Percentiles rank a stretch among this genome's conserved stretches.
These are phyloP conservation scores for Cyprinodon diabolis DNA, from an alignment of 2,797 vertebrate genomes.

Conservation along the genomic window DNA sequence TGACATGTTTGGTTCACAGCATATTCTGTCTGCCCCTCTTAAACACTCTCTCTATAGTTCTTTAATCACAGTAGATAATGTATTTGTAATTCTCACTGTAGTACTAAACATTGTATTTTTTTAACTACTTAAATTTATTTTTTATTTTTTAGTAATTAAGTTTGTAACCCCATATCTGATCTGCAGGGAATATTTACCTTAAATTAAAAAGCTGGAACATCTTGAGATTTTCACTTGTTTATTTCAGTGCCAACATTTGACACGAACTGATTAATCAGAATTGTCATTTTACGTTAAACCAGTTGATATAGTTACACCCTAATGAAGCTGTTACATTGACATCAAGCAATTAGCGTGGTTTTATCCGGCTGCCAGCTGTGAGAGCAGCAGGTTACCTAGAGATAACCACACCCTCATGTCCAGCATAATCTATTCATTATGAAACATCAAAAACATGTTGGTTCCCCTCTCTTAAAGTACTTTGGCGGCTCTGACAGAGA, in stretches of 20 bases:
- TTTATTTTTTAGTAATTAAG: too few species aligned
- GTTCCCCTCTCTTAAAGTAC: conserved; percentile 10
- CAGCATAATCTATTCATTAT: conserved; percentile 15
- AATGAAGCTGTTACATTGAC: conserved; percentile 12
- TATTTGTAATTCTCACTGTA: background rate
- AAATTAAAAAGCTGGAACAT: background rate
- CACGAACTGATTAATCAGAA: background rate
- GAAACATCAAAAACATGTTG: conserved; percentile 16
- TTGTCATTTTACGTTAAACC: conserved; percentile 20
- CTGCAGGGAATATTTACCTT: background rate
- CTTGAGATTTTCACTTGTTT: background rate
- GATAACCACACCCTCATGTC: conserved; percentile 11
- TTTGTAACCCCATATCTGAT: background rate
- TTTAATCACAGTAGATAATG: background rate
- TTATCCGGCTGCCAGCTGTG: conserved; percentile 22
- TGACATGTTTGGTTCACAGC: background rate
- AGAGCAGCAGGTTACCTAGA: conserved; percentile 34
- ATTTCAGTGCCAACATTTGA: background rate
- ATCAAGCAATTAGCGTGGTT: conserved; percentile 44
- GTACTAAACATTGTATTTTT: background rate
- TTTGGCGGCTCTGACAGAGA: conserved; percentile 5
- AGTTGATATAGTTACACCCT: conserved; percentile 22
- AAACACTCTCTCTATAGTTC: background rate
- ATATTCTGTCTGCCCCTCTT: conserved; percentile 1
- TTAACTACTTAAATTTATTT: too few species aligned